Base-by-base conservation (phyloP, 37 sponge, comb jelly and placozoan species). In the Spongilla lacustris region DNA sequence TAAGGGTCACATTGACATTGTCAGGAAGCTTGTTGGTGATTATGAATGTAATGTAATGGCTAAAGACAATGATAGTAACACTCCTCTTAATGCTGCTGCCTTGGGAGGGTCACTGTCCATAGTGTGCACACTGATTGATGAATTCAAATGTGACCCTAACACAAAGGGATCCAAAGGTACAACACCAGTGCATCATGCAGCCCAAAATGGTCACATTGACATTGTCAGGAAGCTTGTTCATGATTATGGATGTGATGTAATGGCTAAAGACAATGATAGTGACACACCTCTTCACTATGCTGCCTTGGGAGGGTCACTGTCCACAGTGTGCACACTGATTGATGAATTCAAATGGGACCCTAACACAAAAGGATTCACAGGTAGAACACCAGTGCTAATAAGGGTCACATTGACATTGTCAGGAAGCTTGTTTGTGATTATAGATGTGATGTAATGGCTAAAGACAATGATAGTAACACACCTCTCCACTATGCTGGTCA, bases 1-100 rank as follows among this genome's bases (percentile, higher is more conserved):
- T 41, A 41, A 41, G 6, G 41, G 41, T 41, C 41, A 41, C 41
- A 41, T 76, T 25, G 77, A 35, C 1, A 25, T 76, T 2, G 41
- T 76, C 25, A 38, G 36, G 41, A 76, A 35, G 41, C 77, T 76
- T 34, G 19, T 76, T 30, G 12, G 25, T 35, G 36, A 76, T 30
- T 76, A 76, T 76, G 38, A 24, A 36, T 76, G 77, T 76, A 38
- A 76, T 36, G 2, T 36, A 0, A 31, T 35, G 32, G 41, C 77
- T 36, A 76, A 21, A 34, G 77, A 76, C 41, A 36, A 35, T 24
- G 22, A 34, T 36, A 38, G 77, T 21, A 36, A n/a, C 36, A 38
- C 38, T 35, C 77, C 77, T 38, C 77, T 76, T 38, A 36, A 37
- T 23, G 34, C 77, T 35, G 77, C 77, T 76, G 77, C 77, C 26